phyloP scores from a whole-genome alignment of 2,888 invertebrate species.

The Norana najaformis region DNA sequence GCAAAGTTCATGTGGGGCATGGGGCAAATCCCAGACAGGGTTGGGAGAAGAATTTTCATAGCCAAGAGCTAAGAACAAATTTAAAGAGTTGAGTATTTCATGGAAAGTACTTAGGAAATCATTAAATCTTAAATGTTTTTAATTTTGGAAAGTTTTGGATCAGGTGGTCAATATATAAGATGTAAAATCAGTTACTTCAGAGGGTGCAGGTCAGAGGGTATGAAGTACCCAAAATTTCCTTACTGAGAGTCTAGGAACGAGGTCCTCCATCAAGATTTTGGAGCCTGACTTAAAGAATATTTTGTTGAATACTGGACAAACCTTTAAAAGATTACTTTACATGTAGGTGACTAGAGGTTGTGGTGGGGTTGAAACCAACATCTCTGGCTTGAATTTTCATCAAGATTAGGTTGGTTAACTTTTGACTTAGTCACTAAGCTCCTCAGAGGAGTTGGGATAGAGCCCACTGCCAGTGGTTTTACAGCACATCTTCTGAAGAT shows the following conservation, averaged over 20 bases:
- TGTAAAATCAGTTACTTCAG: not conserved
- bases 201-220: not conserved
- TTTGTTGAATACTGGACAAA: too few relatives aligned
- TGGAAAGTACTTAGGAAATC: not conserved
- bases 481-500: too few relatives aligned
- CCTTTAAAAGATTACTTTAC: too few relatives aligned
- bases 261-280: too few relatives aligned
- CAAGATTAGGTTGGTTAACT: too few relatives aligned
- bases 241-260: too few relatives aligned
- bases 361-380: not conserved
- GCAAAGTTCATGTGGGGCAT: not conserved
- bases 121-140: not conserved
- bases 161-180: not conserved
- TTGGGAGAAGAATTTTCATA: not conserved
- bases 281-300: too few relatives aligned
- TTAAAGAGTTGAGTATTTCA: not conserved
- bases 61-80: not conserved
- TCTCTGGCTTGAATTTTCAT: not conserved
- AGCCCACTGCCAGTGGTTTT: too few relatives aligned
- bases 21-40: too few relatives aligned
- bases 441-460: too few relatives aligned
- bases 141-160: too few relatives aligned
- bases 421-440: too few relatives aligned
- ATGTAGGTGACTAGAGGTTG: not conserved
- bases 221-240: not conserved